A percentile compares a stretch with the other conserved stretches of the same genome.
These are phyloP conservation scores for Euspilapteryx auroguttella DNA, from an alignment of 2,888 invertebrate species.

Conservation along the genomic window DNA sequence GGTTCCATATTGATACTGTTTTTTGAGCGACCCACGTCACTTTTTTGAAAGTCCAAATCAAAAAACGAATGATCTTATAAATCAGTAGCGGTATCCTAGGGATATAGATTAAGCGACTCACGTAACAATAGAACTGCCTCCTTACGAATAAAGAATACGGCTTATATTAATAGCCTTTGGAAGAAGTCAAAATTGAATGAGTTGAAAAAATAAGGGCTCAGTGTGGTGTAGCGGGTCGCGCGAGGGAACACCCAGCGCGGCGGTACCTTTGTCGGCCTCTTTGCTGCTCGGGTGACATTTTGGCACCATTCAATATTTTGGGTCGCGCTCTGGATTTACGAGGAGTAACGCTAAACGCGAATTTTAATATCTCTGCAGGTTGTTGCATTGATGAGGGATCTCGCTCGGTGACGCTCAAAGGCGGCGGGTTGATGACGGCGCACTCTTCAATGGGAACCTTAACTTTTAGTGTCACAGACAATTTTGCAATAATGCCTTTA, in stretches of 20 bases:
- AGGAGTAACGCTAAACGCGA: slow-evolving; percentile 35
- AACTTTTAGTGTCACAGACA: too few species aligned
- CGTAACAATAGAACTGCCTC: slow-evolving; percentile 38
- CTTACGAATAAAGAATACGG: slow-evolving; percentile 52
- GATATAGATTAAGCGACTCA: slow-evolving; percentile 55
- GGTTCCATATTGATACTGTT: too few species aligned
- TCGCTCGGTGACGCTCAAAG: too few species aligned
- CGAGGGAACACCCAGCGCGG: slow-evolving; percentile 52
- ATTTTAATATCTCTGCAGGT: slow-evolving; percentile 16
- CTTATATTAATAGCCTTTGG: slow-evolving; percentile 61
- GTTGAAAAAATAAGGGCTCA: slow-evolving; percentile 56
- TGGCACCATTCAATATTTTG: slow-evolving; percentile 60
- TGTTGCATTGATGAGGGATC: too few species aligned
- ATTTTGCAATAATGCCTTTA: too few species aligned
- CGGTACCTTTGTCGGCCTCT: slow-evolving; percentile 51
- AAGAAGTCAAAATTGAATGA: slow-evolving; percentile 62
- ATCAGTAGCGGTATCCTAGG: slow-evolving; percentile 59
- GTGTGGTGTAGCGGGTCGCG: slow-evolving; percentile 18
- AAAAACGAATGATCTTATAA: slow-evolving; percentile 43
- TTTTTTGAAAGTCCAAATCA: slow-evolving; percentile 49
- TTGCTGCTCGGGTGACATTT: slow-evolving; percentile 55
- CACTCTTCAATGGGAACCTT: too few species aligned
- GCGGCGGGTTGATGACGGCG: too few species aligned
- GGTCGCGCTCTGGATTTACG: slow-evolving; percentile 56
- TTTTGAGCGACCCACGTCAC: slow-evolving; percentile 56